These are phyloP conservation scores for Oncopodura yosiiana DNA, from an alignment of 1,140 invertebrate species.

Conservation along the genomic window DNA sequence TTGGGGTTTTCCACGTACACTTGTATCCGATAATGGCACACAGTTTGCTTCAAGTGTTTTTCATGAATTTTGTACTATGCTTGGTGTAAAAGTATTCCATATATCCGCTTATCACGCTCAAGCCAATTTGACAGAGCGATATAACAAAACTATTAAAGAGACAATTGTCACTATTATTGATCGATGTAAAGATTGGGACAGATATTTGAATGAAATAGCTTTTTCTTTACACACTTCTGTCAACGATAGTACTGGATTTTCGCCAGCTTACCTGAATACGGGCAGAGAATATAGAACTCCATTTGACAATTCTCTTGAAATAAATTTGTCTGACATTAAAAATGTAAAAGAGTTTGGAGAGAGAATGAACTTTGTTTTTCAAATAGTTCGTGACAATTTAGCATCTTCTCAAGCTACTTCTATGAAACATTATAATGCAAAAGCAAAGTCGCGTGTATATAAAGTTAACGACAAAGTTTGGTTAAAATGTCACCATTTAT, in stretches of 20 bases:
- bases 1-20: constrained; percentile 30
- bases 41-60: constrained; percentile 29
- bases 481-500: constrained; percentile 3
- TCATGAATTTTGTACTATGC: background rate
- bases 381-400: no score
- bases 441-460: background rate
- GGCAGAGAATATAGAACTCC: constrained; percentile 39
- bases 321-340: no score
- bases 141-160: constrained; percentile 20
- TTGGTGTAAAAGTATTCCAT: background rate
- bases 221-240: constrained; percentile 41
- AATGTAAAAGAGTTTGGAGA: background rate
- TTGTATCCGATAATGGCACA: constrained; percentile 35
- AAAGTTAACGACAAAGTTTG: constrained; percentile 13
- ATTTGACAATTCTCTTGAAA: no score
- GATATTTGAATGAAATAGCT: constrained; percentile 37
- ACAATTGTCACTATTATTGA: constrained; percentile 26
- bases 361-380: no score
- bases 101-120: constrained; percentile 28
- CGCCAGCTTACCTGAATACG: constrained; percentile 39
- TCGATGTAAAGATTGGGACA: constrained; percentile 36
- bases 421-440: constrained; percentile 5
- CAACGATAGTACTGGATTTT: constrained; percentile 37
- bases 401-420: background rate
- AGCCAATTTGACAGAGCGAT: constrained; percentile 18